Evolutionary conservation across 2,888 invertebrate species (phyloP).

Genomic region (Phalangium opilio): DNA sequence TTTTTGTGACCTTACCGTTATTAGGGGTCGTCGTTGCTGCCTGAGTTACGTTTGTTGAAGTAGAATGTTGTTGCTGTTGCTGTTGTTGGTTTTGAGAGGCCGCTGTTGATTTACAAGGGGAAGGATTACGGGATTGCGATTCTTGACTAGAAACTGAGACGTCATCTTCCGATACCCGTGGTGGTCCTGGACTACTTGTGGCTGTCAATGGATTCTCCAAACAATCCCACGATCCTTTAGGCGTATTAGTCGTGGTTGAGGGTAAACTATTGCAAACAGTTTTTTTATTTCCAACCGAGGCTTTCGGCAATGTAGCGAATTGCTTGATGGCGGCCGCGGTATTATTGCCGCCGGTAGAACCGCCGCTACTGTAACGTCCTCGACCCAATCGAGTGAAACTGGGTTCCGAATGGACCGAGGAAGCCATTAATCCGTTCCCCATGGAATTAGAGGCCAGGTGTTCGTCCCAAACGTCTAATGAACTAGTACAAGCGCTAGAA

Average conservation of each 20-base stretch:
- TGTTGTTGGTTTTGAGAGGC: constrained; percentile 10
- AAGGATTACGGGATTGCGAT: constrained; percentile 12
- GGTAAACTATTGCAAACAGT: constrained; percentile 7
- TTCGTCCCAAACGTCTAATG: constrained; percentile 1
- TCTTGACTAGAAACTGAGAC: constrained; percentile 9
- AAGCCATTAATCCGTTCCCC: constrained; percentile 4
- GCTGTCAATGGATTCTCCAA: constrained; percentile 11
- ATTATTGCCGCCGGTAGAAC: constrained; percentile 4
- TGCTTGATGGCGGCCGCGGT: constrained; percentile 1
- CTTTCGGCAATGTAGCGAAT: constrained; percentile 17
- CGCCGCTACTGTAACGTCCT: constrained; percentile 8
- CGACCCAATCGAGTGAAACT: constrained; percentile 9
- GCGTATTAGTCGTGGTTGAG: constrained; percentile 7
- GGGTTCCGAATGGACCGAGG: constrained; percentile 3
- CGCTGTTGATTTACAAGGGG: constrained; percentile 9
- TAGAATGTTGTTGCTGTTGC: constrained; percentile 2
- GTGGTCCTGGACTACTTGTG: constrained; percentile 10
- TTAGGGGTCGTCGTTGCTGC: too few relatives aligned
- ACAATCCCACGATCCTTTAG: constrained; percentile 17
- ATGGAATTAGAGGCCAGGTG: neutral
- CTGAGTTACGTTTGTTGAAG: too few relatives aligned
- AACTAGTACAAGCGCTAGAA: constrained; percentile 8
- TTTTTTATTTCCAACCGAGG: constrained; percentile 8
- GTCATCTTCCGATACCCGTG: neutral
- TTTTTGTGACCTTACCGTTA: constrained; percentile 6